A percentile compares a stretch with the other conserved stretches of the same genome.
phyloP scores from a whole-genome alignment of 23 tunicate species.

The Ciona savignyi region DNA sequence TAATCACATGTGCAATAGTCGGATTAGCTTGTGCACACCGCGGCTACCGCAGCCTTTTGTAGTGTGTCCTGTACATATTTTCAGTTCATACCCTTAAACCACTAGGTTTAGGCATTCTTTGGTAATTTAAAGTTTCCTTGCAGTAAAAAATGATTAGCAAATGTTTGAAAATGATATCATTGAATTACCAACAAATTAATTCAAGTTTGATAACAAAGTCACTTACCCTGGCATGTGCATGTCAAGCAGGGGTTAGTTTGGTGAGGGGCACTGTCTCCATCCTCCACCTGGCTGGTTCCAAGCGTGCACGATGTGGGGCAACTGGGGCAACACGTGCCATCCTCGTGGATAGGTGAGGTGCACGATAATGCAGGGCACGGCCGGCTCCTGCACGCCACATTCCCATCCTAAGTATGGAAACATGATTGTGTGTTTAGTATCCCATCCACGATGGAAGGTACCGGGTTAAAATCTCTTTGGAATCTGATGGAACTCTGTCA shows the following conservation, averaged over 20 bases:
- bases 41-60: no score
- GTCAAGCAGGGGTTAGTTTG: constrained; percentile 44
- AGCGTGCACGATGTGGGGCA: constrained; percentile 39
- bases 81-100: no score
- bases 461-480: no score
- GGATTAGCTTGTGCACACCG: no score
- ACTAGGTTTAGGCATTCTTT: no score
- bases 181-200: neutral
- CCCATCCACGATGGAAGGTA: no score
- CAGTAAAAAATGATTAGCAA: no score
- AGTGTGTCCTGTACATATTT: no score
- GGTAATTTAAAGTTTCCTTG: no score
- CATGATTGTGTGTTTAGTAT: no score
- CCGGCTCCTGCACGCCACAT: constrained; percentile 17
- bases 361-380: constrained; percentile 32
- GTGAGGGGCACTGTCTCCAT: constrained; percentile 21
- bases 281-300: constrained; percentile 2
- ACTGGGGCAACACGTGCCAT: constrained; percentile 55
- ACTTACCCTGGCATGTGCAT: constrained; percentile 71
- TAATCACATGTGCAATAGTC: no score
- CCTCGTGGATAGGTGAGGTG: neutral
- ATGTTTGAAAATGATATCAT: neutral
- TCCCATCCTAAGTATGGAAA: constrained; percentile 53
- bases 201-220: neutral
- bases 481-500: no score